phyloP scores from a whole-genome alignment of 2,888 invertebrate genomes.

The Patella pellucida region DNA sequence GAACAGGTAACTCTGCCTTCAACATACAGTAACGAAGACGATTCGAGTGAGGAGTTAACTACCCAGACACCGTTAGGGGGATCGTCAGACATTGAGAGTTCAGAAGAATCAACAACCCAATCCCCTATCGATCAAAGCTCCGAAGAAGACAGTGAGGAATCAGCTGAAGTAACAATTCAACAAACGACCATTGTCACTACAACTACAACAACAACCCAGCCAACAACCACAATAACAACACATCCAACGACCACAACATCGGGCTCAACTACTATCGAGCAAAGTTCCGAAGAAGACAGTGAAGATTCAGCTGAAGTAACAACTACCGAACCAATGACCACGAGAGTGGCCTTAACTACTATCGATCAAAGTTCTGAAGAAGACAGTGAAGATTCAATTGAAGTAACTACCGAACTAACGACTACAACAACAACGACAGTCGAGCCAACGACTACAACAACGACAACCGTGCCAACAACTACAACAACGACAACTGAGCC shows the following conservation, averaged over 20 bases:
- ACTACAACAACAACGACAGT: not conserved
- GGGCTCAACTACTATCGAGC: not conserved
- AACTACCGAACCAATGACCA: not conserved
- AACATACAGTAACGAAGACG: too few relatives aligned
- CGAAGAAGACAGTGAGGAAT: too few relatives aligned
- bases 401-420: not conserved
- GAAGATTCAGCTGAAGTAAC: not conserved
- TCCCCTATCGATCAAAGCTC: too few relatives aligned
- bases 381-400: too few relatives aligned
- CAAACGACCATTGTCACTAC: not conserved
- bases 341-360: too few relatives aligned
- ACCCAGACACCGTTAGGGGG: too few relatives aligned
- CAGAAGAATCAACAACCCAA: too few relatives aligned
- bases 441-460: not conserved
- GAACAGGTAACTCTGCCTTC: too few relatives aligned
- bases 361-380: too few relatives aligned
- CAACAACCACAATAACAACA: not conserved
- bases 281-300: not conserved
- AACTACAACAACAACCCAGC: not conserved
- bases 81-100: too few relatives aligned
- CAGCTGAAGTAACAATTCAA: not conserved
- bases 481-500: not conserved
- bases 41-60: too few relatives aligned
- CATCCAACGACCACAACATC: not conserved
- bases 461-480: not conserved